These are phyloP conservation scores for Monarcha castaneiventris DNA, from an alignment of 2,113 vertebrate genomes.

Conservation along the genomic window DNA sequence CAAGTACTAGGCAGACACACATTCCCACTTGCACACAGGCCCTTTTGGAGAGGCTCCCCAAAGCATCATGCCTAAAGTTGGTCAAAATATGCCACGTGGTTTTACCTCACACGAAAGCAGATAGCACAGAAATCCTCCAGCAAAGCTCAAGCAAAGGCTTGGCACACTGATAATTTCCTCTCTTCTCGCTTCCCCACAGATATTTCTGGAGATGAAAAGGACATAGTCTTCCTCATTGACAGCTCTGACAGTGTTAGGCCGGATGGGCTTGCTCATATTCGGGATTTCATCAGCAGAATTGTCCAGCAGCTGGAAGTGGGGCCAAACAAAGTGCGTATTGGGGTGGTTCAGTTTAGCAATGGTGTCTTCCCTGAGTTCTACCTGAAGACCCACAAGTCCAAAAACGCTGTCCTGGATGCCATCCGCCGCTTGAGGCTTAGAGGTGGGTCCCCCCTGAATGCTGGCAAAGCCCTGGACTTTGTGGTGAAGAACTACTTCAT, in stretches of 20 bases:
- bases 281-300: constrained; percentile 86
- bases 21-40: not conserved
- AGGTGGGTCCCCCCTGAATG: constrained; percentile 81
- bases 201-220: constrained; percentile 78
- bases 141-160: not conserved
- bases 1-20: not conserved
- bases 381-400: constrained; percentile 81
- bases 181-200: not conserved
- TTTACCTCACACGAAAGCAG: not conserved
- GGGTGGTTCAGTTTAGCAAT: constrained; percentile 87
- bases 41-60: not conserved
- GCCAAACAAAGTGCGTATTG: constrained; percentile 83
- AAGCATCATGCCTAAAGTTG: not conserved
- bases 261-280: constrained; percentile 81
- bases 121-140: not conserved
- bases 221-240: constrained; percentile 93
- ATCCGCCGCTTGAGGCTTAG: constrained; percentile 82
- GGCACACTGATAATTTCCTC: not conserved
- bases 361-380: constrained; percentile 81
- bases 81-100: not conserved
- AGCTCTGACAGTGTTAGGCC: constrained; percentile 78
- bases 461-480: constrained; percentile 84
- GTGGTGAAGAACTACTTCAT: constrained; percentile 83
- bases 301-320: constrained; percentile 83
- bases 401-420: constrained; percentile 73